Evolutionary conservation across 2,888 invertebrate species (phyloP).

Genomic region (Onchidella celtica): DNA sequence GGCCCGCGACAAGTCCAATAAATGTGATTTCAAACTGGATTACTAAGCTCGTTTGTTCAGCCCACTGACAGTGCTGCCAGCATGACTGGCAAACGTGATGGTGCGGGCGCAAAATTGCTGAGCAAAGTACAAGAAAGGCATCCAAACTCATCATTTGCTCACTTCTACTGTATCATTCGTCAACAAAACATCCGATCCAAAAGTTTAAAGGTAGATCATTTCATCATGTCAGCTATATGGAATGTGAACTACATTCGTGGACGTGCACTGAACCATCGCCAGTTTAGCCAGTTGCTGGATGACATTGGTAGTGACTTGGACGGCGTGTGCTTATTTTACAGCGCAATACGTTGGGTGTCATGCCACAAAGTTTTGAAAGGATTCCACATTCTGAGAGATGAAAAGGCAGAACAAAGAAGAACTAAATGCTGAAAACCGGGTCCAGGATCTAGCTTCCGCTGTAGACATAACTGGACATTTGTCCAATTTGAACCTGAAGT

Average conservation of each 20-base stretch:
- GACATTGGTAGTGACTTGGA: not conserved
- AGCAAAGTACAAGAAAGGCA: too few species aligned
- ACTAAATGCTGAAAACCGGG: not conserved
- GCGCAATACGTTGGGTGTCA: not conserved
- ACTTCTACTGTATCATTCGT: not conserved
- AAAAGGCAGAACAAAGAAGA: not conserved
- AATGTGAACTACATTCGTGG: too few species aligned
- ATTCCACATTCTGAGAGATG: not conserved
- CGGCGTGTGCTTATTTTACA: not conserved
- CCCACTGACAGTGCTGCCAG: too few species aligned
- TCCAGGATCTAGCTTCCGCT: constrained; percentile 4
- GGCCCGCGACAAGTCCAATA: too few species aligned
- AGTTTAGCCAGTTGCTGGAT: constrained; percentile 13
- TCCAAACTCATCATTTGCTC: not conserved
- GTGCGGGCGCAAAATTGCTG: too few species aligned
- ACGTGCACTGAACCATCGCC: not conserved
- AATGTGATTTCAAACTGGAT: too few species aligned
- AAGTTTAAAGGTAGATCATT: not conserved
- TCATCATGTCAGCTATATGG: not conserved
- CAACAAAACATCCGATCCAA: constrained; percentile 1
- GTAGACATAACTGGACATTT: not conserved
- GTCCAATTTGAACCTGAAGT: too few species aligned
- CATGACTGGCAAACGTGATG: too few species aligned
- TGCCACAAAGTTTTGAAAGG: constrained; percentile 11
- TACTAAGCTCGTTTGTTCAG: too few species aligned